Conservation (phyloP, 2,113 vertebrate species). For the Eptesicus fuscus region DNA sequence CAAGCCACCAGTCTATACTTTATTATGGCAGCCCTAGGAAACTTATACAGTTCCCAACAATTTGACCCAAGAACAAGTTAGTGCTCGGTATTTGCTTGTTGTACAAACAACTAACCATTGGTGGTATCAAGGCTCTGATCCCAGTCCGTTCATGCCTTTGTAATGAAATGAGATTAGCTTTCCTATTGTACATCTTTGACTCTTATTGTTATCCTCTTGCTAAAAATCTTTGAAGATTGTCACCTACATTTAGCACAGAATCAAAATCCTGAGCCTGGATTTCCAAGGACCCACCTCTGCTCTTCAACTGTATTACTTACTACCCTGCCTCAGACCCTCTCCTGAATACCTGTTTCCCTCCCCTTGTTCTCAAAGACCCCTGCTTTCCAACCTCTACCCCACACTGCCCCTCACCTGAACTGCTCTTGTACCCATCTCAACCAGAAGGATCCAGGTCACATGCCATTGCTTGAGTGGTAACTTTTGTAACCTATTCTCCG, state of each 20-base stretch:
- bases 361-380: neutral
- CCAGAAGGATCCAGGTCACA: neutral
- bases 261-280: neutral
- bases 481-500: neutral
- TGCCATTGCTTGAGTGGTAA: neutral
- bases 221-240: neutral
- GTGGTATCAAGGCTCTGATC: neutral
- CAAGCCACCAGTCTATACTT: neutral
- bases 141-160: neutral
- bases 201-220: neutral
- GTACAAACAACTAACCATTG: neutral
- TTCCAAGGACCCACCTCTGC: neutral
- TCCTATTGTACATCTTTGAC: neutral
- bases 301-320: neutral
- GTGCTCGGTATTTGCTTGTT: neutral
- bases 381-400: neutral
- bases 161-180: neutral
- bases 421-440: neutral
- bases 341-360: neutral
- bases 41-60: neutral
- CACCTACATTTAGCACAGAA: neutral
- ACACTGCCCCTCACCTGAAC: too few relatives aligned
- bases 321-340: accelerated
- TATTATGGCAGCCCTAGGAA: neutral
- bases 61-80: neutral